Evolutionary conservation across 2,888 invertebrate species (phyloP).

Genomic region (Eilema sororculum): DNA sequence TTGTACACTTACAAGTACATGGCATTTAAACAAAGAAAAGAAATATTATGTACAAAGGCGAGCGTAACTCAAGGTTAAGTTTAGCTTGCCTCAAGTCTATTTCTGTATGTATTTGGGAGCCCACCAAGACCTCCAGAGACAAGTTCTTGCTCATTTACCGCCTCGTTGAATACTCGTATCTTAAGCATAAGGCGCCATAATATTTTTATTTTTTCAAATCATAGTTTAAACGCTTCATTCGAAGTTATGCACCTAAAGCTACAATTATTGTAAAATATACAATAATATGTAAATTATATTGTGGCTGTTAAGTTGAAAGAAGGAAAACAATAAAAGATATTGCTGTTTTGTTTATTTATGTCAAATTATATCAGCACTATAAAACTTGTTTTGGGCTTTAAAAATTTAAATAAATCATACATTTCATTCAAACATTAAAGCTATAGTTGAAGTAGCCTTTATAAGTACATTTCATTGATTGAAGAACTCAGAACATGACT

Average conservation of each 20-base stretch:
- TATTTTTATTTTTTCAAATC: neutral
- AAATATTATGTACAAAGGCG: no score
- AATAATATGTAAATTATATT: slow-evolving; percentile 2
- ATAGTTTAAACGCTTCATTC: neutral
- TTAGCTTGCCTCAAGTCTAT: no score
- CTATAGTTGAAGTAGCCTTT: neutral
- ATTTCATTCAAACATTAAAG: neutral
- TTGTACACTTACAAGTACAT: no score
- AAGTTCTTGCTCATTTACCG: neutral
- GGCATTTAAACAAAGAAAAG: no score
- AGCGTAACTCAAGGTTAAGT: no score
- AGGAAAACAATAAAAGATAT: neutral
- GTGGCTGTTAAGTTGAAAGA: neutral
- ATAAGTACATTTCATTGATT: neutral
- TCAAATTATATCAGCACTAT: slow-evolving; percentile 7
- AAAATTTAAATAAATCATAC: neutral
- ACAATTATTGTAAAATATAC: slow-evolving; percentile 2
- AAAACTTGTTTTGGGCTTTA: neutral
- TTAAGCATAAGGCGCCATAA: neutral
- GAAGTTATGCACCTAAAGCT: neutral
- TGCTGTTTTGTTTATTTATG: slow-evolving; percentile 14
- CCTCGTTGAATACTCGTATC: no score
- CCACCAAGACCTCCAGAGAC: no score
- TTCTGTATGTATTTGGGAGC: neutral
- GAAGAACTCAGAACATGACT: neutral